Evolutionary conservation across 2,113 vertebrate genomes (phyloP).

Genomic region (Piprites chloris): DNA sequence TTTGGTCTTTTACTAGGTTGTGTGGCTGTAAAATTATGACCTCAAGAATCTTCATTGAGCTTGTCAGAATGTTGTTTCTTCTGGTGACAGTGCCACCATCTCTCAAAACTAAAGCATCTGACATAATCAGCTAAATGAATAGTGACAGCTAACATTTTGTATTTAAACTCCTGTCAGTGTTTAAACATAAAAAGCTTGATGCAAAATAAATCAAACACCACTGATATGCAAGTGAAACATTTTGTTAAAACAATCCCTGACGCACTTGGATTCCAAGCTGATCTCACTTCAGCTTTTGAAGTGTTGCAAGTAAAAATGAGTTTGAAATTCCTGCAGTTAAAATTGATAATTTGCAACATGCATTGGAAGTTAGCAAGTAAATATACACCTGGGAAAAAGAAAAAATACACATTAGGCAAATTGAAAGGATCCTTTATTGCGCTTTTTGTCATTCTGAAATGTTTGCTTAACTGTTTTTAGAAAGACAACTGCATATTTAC

Average conservation of each 20-base stretch:
- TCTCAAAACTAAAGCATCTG: slow-evolving; percentile 80
- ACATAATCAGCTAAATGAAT: slow-evolving; percentile 80
- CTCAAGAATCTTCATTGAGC: slow-evolving; percentile 76
- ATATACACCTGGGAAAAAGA: slow-evolving; percentile 43
- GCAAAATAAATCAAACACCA: slow-evolving; percentile 81
- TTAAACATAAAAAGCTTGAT: slow-evolving; percentile 82
- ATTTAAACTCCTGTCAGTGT: slow-evolving; percentile 81
- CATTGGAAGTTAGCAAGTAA: slow-evolving; percentile 27
- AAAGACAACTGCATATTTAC: slow-evolving; percentile 64
- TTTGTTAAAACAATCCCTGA: slow-evolving; percentile 72
- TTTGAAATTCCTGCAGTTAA: slow-evolving; percentile 58
- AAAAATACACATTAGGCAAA: slow-evolving; percentile 33
- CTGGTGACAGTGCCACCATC: slow-evolving; percentile 75
- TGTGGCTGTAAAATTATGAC: slow-evolving; percentile 73
- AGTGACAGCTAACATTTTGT: slow-evolving; percentile 82
- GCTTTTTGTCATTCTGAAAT: slow-evolving; percentile 56
- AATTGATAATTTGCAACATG: slow-evolving; percentile 45
- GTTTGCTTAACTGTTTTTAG: slow-evolving; percentile 70
- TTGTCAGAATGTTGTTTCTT: slow-evolving; percentile 77
- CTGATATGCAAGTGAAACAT: slow-evolving; percentile 75
- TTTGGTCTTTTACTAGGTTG: slow-evolving; percentile 54
- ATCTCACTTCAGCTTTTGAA: slow-evolving; percentile 59
- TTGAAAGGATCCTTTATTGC: slow-evolving; percentile 30
- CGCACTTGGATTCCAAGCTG: slow-evolving; percentile 65
- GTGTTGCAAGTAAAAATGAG: slow-evolving; percentile 55